Conservation (phyloP, 2,888 invertebrate genomes). For the Myathropa florea region DNA sequence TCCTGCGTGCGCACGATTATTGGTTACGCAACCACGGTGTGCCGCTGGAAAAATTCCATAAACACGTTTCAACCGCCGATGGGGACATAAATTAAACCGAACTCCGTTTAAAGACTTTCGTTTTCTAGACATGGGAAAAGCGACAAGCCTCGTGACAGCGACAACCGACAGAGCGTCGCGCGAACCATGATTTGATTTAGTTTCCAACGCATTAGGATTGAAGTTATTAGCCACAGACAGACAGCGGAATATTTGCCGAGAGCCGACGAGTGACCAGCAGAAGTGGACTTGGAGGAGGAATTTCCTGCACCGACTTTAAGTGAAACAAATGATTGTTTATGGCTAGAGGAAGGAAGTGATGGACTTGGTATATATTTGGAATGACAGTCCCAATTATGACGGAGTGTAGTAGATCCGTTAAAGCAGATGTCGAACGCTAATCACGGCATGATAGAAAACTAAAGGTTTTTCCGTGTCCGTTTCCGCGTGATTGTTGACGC, state of each 20-base stretch:
- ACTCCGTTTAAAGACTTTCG: constrained; percentile 47
- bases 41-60: not conserved
- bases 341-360: constrained; percentile 25
- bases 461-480: no score
- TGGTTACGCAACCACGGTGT: constrained; percentile 10
- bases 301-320: not conserved
- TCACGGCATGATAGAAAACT: not conserved
- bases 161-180: not conserved
- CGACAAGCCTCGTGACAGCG: not conserved
- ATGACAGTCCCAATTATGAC: not conserved
- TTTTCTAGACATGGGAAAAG: constrained; percentile 24
- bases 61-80: constrained; percentile 17
- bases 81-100: constrained; percentile 29
- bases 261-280: not conserved
- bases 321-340: not conserved
- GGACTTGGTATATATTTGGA: not conserved
- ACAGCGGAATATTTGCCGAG: not conserved
- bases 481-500: no score
- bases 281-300: not conserved
- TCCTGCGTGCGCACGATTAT: constrained; percentile 58
- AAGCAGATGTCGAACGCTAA: not conserved
- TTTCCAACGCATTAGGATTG: constrained; percentile 9
- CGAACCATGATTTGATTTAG: constrained; percentile 36
- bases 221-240: not conserved
- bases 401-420: not conserved